Evolutionary conservation across 2,888 invertebrate genomes (phyloP).

Genomic region (Diadegma fenestrale): DNA sequence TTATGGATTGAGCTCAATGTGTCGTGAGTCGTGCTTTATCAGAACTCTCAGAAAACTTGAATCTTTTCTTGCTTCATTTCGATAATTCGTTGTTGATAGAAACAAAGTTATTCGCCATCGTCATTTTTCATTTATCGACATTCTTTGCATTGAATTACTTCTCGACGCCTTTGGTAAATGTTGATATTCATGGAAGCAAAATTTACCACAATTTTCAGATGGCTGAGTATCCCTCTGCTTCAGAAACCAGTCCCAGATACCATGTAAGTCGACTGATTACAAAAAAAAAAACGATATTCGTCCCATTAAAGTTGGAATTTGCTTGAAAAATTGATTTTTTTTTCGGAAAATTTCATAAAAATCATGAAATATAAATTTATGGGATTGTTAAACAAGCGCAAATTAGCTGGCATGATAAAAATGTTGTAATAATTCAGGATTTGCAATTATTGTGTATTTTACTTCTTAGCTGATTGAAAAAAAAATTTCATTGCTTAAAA

Average conservation of each 20-base stretch:
- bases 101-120: background rate
- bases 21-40: conserved; percentile 20
- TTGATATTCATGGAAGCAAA: background rate
- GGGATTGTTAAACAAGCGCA: background rate
- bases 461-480: background rate
- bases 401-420: background rate
- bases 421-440: background rate
- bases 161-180: background rate
- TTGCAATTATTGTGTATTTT: background rate
- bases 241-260: conserved; percentile 77
- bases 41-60: background rate
- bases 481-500: conserved; percentile 6
- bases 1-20: background rate
- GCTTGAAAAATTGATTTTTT: background rate
- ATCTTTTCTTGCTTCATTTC: background rate
- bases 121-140: conserved; percentile 7
- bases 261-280: conserved; percentile 78
- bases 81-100: background rate
- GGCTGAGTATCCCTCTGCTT: conserved; percentile 60
- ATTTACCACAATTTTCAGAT: conserved; percentile 73
- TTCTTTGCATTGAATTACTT: background rate
- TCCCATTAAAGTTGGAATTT: background rate
- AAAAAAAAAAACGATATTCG: background rate
- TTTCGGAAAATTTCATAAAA: background rate
- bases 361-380: background rate